Percentiles rank a stretch among this genome's conserved stretches.
phyloP scores from a whole-genome alignment of 2,113 vertebrate genomes.

The Dolichallabes microphthalmus region DNA sequence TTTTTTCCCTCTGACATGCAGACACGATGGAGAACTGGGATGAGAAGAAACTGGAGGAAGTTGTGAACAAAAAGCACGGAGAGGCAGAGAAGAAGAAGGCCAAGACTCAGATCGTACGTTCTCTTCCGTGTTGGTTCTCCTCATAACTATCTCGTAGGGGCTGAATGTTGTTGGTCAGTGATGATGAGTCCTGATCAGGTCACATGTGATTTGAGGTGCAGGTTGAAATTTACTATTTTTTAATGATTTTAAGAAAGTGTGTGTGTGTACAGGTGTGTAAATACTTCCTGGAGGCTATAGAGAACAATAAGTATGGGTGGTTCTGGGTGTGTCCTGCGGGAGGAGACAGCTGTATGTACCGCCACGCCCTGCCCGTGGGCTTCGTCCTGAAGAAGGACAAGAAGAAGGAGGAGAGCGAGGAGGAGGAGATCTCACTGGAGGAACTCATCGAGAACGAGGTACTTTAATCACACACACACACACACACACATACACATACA shows the following conservation, averaged over 20 bases:
- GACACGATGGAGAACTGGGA: conserved; percentile 81
- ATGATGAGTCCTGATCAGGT: too few relatives aligned
- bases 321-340: conserved; percentile 96
- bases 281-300: conserved; percentile 95
- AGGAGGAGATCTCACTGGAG: conserved; percentile 94
- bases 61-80: conserved; percentile 95
- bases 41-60: conserved; percentile 97
- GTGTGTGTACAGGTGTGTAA: conserved; percentile 84
- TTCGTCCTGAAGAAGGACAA: conserved; percentile 96
- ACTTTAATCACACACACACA: background rate
- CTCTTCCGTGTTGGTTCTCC: background rate
- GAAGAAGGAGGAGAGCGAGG: conserved; percentile 92
- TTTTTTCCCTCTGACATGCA: conserved; percentile 55
- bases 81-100: conserved; percentile 96
- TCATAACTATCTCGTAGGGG: background rate
- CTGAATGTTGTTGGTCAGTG: background rate
- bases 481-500: too few relatives aligned
- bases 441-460: conserved; percentile 96
- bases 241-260: background rate
- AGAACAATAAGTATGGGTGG: conserved; percentile 98
- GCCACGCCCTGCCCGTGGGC: conserved; percentile 92
- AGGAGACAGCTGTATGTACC: conserved; percentile 91
- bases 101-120: conserved; percentile 95
- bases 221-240: too few relatives aligned
- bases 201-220: too few relatives aligned